Base-by-base conservation (phyloP, 2,888 invertebrate genomes). In the Falcaria lacertinaria region DNA sequence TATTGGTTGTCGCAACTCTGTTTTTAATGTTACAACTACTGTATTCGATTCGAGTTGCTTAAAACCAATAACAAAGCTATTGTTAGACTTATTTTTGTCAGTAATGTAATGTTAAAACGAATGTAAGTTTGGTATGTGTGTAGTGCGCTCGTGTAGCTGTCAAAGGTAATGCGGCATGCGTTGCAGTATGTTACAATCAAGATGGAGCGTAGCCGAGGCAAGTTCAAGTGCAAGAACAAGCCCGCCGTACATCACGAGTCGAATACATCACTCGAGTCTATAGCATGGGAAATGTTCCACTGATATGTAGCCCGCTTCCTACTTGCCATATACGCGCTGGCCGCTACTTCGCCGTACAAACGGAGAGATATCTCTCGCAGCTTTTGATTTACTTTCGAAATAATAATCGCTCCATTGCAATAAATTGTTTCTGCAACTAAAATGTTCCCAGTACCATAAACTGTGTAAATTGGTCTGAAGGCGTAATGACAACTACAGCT, bases 181-280 rank as follows among this genome's bases (percentile, higher is more conserved):
- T 55, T 54, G 60, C 57, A 50, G 57, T 65, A 64, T 55, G 69
- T 69, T 64, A 65, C 58, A 63, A 60, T 62, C 60, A 58, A 64
- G 66, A 52, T 39, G 56, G 60, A 60, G 57, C 60, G 59, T 56
- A 55, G 54, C 60, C 63, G 58, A 65, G 60, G 64, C 68, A 74
- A 79, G 79, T 83, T 82, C 75, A 80, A 78, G 83, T 74, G 70
- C 73, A 80, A 74, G 78, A 80, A 79, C 78, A 70, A 59, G 72
- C 68, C 52, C 42, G 47, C 55, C 61, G 67, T 79, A 74, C 62
- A 78, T 76, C 74, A 74, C 54, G 57, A 64, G 71, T 69, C 76
- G 74, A 73, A 82, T 78, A 74, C 76, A 79, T 85, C 80, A 77
- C 68, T 77, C 74, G 68, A 45, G 66, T 66, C 61, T 71, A 58